Conservation (phyloP, 2,797 vertebrate species). For the Pristis pectinata region DNA sequence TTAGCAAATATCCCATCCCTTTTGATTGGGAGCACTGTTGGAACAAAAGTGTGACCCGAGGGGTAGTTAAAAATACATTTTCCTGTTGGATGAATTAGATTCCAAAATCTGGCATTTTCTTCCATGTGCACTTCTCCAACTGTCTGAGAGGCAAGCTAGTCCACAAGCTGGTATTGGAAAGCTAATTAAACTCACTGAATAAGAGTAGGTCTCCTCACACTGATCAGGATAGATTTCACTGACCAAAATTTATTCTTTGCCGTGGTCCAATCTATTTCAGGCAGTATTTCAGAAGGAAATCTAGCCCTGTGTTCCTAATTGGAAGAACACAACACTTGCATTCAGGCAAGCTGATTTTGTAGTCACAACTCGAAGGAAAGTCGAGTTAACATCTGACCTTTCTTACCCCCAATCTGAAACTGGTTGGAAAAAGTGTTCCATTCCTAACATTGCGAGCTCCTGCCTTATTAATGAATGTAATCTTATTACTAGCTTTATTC, state of each 20-base stretch:
- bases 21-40: neutral
- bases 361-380: neutral
- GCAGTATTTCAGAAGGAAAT: neutral
- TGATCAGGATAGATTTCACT: neutral
- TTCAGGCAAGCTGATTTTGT: neutral
- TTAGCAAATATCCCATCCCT: neutral
- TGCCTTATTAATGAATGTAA: neutral
- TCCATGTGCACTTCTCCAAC: neutral
- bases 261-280: neutral
- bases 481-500: neutral
- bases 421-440: neutral
- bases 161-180: neutral
- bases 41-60: neutral
- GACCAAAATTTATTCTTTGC: neutral
- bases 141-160: neutral
- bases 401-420: neutral
- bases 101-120: neutral
- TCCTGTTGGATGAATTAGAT: neutral
- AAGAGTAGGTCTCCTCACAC: neutral
- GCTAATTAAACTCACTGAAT: no score
- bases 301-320: neutral
- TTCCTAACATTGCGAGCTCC: neutral
- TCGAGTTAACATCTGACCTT: neutral
- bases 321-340: neutral
- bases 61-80: neutral